Evolutionary conservation across 2,797 vertebrate genomes (phyloP), one percentile per base, ranked within the genome.

Genomic region (Valencia hispanica): DNA sequence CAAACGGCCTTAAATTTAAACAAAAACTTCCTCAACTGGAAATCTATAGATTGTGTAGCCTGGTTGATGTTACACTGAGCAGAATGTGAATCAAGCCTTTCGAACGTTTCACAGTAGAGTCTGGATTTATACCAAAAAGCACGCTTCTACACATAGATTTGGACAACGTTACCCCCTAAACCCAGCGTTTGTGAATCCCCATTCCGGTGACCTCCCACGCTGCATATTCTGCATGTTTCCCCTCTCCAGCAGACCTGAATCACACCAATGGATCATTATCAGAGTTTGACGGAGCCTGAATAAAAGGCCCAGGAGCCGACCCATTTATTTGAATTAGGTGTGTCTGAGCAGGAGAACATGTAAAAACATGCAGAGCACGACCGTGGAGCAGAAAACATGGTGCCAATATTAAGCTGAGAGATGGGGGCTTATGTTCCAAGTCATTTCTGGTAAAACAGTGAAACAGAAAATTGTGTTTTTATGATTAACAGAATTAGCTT

Each of bases 261-360:
- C 74, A 70, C 36, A 76, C 47, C 66, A 70, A 69, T 57, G 66
- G 51, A 43, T 59, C 30, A 59, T 70, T 70, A 70, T 70, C 74
- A 39, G 53, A 55, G 41, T 61, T 70, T 22, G 59, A 51, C 51
- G 59, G 66, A 76, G 74, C 39, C 8, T 45, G 53, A 76, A 59
- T 43, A 76, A 76, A 70, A 70, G n/a, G 53, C 74, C 61, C 32
- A 30, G 36, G 72, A 65, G 59, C 20, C 57, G 74, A 75, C 66
- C 66, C 66, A 75, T 75, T 69, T 75, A 76, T 76, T 59, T 48
- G 68, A 70, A 70, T 70, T 76, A 70, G 66, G 50, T 69, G 66
- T 70, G 66, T 32, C 25, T 30, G 55, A 76, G 74, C 41, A 70
- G 74, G 74, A 41, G 70, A 76, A 32, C 74, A 76, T 76, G 51